Percentiles rank a stretch among this genome's conserved stretches.
These are phyloP conservation scores for Trachelus tabidus DNA, from an alignment of 2,888 invertebrate genomes.

Conservation along the genomic window DNA sequence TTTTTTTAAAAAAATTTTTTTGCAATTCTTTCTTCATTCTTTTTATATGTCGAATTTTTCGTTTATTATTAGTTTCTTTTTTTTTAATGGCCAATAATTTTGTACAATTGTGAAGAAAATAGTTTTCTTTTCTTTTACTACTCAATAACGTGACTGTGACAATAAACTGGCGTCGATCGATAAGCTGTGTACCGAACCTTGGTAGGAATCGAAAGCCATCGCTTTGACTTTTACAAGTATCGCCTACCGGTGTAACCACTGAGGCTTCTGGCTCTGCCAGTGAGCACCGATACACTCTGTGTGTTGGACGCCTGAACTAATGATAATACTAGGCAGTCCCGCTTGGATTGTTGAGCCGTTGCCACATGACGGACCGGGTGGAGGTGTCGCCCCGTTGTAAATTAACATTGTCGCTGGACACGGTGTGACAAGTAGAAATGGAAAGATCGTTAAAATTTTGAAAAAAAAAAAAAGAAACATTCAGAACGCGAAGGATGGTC, in stretches of 20 bases:
- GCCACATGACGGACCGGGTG: constrained; percentile 22
- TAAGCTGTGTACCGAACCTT: not conserved
- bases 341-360: constrained; percentile 34
- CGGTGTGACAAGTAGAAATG: not conserved
- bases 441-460: not conserved
- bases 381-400: not conserved
- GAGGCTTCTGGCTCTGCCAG: not conserved
- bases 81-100: not conserved
- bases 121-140: no score
- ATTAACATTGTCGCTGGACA: not conserved
- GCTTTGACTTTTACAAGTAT: constrained; percentile 4
- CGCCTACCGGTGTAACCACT: not conserved
- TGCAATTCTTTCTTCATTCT: rapidly evolving
- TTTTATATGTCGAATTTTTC: no score
- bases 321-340: constrained; percentile 27
- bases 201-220: not conserved
- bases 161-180: not conserved
- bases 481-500: no score
- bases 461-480: no score
- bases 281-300: not conserved
- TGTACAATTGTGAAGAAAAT: not conserved
- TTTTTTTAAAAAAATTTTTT: not conserved
- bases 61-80: not conserved
- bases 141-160: not conserved
- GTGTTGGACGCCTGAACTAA: constrained; percentile 3